phyloP scores from a whole-genome alignment of 2,113 vertebrate genomes.

The Actenoides lindsayi region DNA sequence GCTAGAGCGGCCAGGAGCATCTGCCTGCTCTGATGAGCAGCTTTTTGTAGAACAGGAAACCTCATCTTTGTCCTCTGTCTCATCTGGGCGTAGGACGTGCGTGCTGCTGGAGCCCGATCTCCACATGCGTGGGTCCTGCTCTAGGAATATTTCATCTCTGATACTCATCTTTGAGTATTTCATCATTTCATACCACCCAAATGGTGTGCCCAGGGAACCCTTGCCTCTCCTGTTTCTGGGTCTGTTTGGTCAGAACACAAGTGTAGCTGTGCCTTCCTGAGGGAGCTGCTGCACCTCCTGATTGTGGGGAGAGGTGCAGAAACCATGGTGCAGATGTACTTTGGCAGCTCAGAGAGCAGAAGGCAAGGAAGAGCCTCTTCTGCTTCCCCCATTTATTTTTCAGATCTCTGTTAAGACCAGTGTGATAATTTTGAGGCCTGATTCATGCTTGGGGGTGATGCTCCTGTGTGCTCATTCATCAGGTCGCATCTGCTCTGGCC shows the following conservation, averaged over 20 bases:
- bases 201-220: background rate
- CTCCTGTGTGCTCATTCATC: background rate
- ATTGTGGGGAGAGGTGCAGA: background rate
- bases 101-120: background rate
- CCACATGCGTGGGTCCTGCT: background rate
- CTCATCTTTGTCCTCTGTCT: background rate
- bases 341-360: background rate
- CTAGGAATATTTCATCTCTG: background rate
- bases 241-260: background rate
- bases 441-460: background rate
- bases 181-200: too few relatives aligned
- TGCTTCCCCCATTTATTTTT: background rate
- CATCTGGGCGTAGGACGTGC: background rate
- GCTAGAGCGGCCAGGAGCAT: background rate
- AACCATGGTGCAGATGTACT: background rate
- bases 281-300: background rate
- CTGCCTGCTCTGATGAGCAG: background rate
- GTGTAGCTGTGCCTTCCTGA: background rate
- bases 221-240: background rate
- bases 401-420: background rate
- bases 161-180: too few relatives aligned
- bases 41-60: background rate
- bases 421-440: background rate
- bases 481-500: background rate
- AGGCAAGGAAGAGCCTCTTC: background rate